phyloP scores from a whole-genome alignment of 2,888 invertebrate genomes.

The Rosalia funebris region DNA sequence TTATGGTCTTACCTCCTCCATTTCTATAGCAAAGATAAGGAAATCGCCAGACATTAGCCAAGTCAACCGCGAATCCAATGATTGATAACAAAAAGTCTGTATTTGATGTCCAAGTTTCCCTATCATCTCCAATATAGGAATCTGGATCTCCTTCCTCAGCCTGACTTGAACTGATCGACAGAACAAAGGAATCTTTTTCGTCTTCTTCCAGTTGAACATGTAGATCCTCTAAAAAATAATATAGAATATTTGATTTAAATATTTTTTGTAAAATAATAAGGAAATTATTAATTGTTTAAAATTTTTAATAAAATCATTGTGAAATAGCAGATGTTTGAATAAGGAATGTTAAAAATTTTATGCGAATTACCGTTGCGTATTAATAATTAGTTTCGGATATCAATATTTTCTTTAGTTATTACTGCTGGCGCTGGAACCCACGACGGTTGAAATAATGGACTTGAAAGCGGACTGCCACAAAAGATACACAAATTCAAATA shows the following conservation, averaged over 20 bases:
- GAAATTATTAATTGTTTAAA: no score
- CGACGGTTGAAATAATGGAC: no score
- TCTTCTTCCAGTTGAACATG: conserved; percentile 64
- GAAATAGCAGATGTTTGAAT: not conserved
- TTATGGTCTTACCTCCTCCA: conserved; percentile 72
- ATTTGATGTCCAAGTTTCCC: conserved; percentile 85
- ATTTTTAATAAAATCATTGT: not conserved
- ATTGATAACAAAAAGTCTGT: conserved; percentile 85
- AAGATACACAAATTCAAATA: no score
- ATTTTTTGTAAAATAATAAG: not conserved
- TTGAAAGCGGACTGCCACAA: no score
- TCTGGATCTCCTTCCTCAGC: conserved; percentile 61
- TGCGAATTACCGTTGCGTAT: not conserved
- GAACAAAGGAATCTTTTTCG: conserved; percentile 62
- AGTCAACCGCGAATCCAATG: conserved; percentile 85
- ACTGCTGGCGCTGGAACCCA: no score
- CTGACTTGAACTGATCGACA: conserved; percentile 62
- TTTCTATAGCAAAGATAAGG: conserved; percentile 83
- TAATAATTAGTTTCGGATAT: not conserved
- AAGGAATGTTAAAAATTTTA: not conserved
- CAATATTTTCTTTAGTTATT: not conserved
- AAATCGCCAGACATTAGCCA: conserved; percentile 89
- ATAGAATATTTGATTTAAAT: not conserved
- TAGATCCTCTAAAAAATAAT: conserved; percentile 57
- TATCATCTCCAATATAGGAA: conserved; percentile 63